Percentiles rank a stretch among this genome's conserved stretches.
Conservation (phyloP, 2,113 vertebrate genomes). For the Myocastor coypus region DNA sequence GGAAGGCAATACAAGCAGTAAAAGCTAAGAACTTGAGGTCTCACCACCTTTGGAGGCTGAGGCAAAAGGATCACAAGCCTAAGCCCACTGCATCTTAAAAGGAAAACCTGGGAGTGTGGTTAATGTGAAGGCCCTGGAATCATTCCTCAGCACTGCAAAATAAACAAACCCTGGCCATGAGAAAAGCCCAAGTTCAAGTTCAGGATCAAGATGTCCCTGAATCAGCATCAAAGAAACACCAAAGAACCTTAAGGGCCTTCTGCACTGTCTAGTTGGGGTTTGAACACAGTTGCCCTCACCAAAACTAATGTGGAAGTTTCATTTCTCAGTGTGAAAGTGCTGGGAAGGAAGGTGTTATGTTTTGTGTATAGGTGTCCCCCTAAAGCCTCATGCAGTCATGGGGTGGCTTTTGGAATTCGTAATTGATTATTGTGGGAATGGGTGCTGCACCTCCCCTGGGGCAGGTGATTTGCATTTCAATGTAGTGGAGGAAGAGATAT, state of each 20-base stretch:
- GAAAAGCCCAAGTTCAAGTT: background rate
- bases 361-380: no score
- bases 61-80: background rate
- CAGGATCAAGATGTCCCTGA: background rate
- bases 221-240: rapidly evolving
- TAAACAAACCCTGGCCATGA: background rate
- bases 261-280: background rate
- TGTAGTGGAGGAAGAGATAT: no score
- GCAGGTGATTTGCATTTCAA: no score
- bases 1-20: background rate
- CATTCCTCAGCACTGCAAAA: background rate
- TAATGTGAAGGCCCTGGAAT: background rate
- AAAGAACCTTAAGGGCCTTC: no score
- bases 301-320: no score
- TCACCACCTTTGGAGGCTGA: background rate
- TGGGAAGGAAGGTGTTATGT: background rate
- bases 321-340: no score
- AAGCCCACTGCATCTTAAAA: background rate
- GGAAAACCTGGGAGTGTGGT: background rate
- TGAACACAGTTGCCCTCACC: background rate
- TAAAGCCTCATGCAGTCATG: no score
- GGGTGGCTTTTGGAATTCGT: no score
- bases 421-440: no score
- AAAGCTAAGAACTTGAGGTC: background rate
- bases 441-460: no score